Base-by-base conservation (phyloP, 2,113 vertebrate genomes). In the Myanophis thanlyinensis region DNA sequence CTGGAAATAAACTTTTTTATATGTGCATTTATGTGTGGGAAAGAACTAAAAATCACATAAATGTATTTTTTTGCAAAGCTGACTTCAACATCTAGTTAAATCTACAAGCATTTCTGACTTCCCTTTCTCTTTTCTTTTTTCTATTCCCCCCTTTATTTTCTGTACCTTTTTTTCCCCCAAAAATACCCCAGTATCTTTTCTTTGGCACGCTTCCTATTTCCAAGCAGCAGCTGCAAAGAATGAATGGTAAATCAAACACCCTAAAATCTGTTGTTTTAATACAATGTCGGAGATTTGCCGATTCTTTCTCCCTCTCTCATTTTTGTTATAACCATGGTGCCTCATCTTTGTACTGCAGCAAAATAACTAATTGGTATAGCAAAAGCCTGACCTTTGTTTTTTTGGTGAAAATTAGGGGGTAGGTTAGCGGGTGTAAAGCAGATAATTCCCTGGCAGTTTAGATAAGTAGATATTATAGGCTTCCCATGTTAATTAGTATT, bases 191-290 rank as follows among this genome's bases (percentile, higher is more conserved):
- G 93, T 97, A 95, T 93, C 93, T 91, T 97, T 95, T 52, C 95
- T 95, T 97, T 98, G 98, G 98, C 97, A 97, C 35, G 91, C 92
- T 88, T 97, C 97, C 98, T 97, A 97, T 97, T 98, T 97, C 97
- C 92, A 92, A 97, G 96, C 96, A 96, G 97, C 98, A 98, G 98
- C 98, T 98, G 98, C 88, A 40, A 97, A 93, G 95, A 97, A 97
- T 98, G 98, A 98, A 98, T 98, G 98, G 98, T 98, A 98, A 98
- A 98, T 98, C 98, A 98, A 97, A 98, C 97, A 97, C 97, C 97
- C 98, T 97, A 98, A 98, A 98, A 97, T 96, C 97, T 94, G 98
- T 98, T 98, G 98, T 98, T 98, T 98, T 98, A 97, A 97, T 97
- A 98, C 98, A 98, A 98, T 98, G 97, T 98, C 97, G 97, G 97